phyloP scores from a whole-genome alignment of 2,888 invertebrate species.

The Hybos culiciformis region DNA sequence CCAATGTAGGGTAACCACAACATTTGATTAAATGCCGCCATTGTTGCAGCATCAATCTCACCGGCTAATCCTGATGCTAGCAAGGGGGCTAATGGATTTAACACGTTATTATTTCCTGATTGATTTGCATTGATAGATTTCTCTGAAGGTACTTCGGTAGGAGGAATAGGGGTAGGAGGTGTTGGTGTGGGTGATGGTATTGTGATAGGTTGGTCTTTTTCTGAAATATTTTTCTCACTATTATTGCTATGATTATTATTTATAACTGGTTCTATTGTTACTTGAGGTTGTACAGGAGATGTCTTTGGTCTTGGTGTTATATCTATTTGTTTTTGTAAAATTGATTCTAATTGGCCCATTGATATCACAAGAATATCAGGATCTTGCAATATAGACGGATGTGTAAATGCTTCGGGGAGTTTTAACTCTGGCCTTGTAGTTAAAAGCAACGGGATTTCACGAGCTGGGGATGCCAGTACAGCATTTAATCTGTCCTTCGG shows the following conservation, averaged over 20 bases:
- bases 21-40: conserved; percentile 58
- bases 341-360: conserved; percentile 54
- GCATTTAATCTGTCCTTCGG: conserved; percentile 61
- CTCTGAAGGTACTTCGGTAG: conserved; percentile 4
- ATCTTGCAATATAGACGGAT: conserved; percentile 57
- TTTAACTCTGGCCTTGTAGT: conserved; percentile 58
- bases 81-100: conserved; percentile 12
- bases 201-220: conserved; percentile 10
- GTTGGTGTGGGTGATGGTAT: conserved; percentile 10
- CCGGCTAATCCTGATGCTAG: conserved; percentile 38
- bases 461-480: conserved; percentile 56
- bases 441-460: conserved; percentile 62
- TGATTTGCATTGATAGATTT: neutral
- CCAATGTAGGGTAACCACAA: conserved; percentile 54
- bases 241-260: conserved; percentile 22
- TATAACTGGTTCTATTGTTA: conserved; percentile 16
- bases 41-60: conserved; percentile 55
- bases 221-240: conserved; percentile 12
- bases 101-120: conserved; percentile 4
- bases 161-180: conserved; percentile 1
- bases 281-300: conserved; percentile 15
- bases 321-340: conserved; percentile 42
- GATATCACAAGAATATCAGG: conserved; percentile 68
- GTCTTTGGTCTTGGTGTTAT: conserved; percentile 24
- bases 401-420: conserved; percentile 58